Conservation (phyloP, 2,113 vertebrate genomes). For the Laterallus jamaicensis region DNA sequence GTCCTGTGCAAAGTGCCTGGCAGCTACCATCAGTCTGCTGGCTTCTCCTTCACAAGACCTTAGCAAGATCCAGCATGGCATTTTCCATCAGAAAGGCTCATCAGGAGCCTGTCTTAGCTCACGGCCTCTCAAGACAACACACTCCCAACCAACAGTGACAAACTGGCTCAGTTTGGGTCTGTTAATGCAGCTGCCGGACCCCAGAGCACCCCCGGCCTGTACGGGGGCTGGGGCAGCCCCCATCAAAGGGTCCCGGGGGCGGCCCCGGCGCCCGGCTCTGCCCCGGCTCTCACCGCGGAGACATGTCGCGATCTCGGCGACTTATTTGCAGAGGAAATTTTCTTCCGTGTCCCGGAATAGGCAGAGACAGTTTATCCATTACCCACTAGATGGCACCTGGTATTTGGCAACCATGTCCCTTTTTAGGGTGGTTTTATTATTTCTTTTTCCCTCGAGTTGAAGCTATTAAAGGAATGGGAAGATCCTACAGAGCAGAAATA, state of each 20-base stretch:
- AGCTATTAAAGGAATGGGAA: background rate
- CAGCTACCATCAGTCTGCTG: background rate
- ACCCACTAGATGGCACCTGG: conserved; percentile 76
- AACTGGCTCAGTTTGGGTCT: background rate
- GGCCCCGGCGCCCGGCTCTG: background rate
- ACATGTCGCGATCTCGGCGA: background rate
- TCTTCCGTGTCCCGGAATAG: fast-evolving
- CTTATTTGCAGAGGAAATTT: background rate
- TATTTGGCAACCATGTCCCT: conserved; percentile 31
- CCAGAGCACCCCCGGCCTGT: background rate
- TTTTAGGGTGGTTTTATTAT: background rate
- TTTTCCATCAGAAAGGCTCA: background rate
- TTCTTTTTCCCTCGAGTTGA: background rate
- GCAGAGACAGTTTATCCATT: background rate
- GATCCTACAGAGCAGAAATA: background rate
- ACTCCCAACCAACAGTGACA: background rate
- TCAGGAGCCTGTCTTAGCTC: background rate
- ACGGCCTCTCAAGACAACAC: background rate
- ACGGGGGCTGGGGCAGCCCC: background rate
- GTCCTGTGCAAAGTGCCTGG: no score
- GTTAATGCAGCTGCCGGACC: no score
- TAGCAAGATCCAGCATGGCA: background rate
- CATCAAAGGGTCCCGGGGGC: background rate
- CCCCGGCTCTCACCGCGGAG: no score
- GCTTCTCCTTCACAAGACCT: background rate